Percentiles rank a stretch among this genome's conserved stretches.
These are phyloP conservation scores for Etheostoma perlongum DNA, from an alignment of 2,797 vertebrate genomes.

Conservation along the genomic window DNA sequence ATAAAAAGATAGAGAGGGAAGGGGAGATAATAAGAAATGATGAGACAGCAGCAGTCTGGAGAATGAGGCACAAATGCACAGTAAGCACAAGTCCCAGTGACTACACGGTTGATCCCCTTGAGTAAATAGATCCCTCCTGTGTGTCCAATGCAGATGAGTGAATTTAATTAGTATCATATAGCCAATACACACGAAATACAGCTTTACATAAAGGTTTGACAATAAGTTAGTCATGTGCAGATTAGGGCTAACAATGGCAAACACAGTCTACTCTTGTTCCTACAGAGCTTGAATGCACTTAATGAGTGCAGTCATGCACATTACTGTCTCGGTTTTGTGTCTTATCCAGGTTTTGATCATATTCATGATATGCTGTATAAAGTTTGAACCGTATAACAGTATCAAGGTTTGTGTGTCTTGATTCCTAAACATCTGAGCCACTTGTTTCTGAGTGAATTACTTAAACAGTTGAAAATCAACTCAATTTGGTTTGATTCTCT, in stretches of 20 bases:
- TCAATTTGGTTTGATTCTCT: not conserved
- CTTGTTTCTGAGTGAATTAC: not conserved
- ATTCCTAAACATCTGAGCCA: not conserved
- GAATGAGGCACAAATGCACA: conserved; percentile 39
- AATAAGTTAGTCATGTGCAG: conserved; percentile 12
- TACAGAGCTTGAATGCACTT: not conserved
- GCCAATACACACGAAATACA: conserved; percentile 42
- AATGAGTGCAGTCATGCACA: not conserved
- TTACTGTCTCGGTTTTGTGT: not conserved
- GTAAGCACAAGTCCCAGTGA: conserved; percentile 41
- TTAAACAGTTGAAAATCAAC: not conserved
- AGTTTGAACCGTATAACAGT: not conserved
- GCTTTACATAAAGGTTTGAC: not conserved
- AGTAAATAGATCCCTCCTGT: conserved; percentile 27
- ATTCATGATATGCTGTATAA: not conserved
- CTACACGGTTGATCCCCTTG: conserved; percentile 26
- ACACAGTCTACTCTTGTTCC: not conserved
- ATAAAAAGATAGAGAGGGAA: conserved; percentile 19
- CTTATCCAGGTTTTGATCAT: not conserved
- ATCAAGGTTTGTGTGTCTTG: not conserved
- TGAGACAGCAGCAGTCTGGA: conserved; percentile 58
- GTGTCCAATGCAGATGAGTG: conserved; percentile 31
- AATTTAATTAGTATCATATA: conserved; percentile 39
- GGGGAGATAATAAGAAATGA: conserved; percentile 61
- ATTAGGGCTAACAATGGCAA: not conserved